Evolutionary conservation across 2,797 vertebrate genomes (phyloP).

Genomic region (Euthynnus affinis): DNA sequence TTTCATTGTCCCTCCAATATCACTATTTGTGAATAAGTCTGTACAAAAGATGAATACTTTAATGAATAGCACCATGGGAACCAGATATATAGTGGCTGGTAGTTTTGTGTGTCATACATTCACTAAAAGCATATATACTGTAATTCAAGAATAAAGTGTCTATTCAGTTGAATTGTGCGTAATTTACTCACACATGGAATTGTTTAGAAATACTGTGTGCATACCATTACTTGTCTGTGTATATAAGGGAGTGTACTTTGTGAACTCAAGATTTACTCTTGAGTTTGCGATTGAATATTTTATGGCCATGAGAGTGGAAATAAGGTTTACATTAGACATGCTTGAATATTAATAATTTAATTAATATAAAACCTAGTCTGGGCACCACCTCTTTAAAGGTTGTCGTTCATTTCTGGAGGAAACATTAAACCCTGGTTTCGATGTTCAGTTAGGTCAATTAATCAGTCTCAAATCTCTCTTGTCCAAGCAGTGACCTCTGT

Average conservation of each 20-base stretch:
- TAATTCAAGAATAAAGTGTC: neutral
- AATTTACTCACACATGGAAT: neutral
- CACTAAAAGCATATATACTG: neutral
- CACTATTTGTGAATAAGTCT: neutral
- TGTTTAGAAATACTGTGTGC: neutral
- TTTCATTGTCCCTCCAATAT: conserved; percentile 16
- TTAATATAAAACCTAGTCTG: too few species aligned
- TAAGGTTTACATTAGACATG: neutral
- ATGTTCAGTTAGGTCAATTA: too few species aligned
- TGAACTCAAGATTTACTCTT: neutral
- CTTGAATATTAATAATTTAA: too few species aligned
- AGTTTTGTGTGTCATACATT: neutral
- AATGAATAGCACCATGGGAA: neutral
- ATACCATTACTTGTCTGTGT: neutral
- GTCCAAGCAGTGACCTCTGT: too few species aligned
- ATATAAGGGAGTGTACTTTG: neutral
- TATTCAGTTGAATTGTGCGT: neutral
- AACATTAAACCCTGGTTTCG: too few species aligned
- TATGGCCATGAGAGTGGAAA: neutral
- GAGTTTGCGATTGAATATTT: conserved; percentile 2
- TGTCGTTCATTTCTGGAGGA: too few species aligned
- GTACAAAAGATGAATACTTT: neutral
- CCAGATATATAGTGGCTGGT: neutral
- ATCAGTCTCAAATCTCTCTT: too few species aligned
- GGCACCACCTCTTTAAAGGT: too few species aligned